Percentiles rank a stretch among this genome's conserved stretches.
phyloP scores from a whole-genome alignment of 2,888 invertebrate genomes.

The Peribatodes rhomboidaria region DNA sequence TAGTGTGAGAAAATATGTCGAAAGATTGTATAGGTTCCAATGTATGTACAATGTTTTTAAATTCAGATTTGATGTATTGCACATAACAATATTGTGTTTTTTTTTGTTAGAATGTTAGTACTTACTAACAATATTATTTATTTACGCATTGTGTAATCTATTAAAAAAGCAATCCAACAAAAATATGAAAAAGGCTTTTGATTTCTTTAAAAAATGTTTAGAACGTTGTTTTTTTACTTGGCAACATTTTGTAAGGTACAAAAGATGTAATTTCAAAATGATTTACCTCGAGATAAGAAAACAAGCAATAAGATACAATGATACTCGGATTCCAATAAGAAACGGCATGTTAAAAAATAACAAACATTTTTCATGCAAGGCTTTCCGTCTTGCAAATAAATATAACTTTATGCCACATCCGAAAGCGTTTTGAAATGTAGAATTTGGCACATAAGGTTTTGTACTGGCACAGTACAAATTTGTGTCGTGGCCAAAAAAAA shows the following conservation, averaged over 20 bases:
- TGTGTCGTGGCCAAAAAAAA: too few species aligned
- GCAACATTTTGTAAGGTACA: neutral
- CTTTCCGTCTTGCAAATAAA: neutral
- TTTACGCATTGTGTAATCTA: too few species aligned
- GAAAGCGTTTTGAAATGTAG: too few species aligned
- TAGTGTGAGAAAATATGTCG: slow-evolving; percentile 31
- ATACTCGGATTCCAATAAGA: slow-evolving; percentile 22
- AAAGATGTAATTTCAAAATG: slow-evolving; percentile 11
- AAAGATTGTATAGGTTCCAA: neutral
- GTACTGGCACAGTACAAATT: too few species aligned
- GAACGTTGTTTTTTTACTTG: neutral
- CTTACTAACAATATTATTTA: too few species aligned
- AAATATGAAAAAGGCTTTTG: neutral
- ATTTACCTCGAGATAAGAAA: slow-evolving; percentile 26
- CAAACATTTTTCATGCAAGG: slow-evolving; percentile 12
- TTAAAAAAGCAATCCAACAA: too few species aligned
- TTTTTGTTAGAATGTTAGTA: too few species aligned
- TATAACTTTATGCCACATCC: too few species aligned
- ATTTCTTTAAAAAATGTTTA: neutral
- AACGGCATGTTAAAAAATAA: slow-evolving; percentile 8
- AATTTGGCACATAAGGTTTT: too few species aligned
- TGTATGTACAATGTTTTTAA: neutral
- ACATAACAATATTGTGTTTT: neutral
- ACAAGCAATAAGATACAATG: slow-evolving; percentile 2
- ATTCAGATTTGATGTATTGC: neutral